Evolutionary conservation across 2,888 invertebrate genomes (phyloP).

Genomic region (Leptura quadrifasciata): DNA sequence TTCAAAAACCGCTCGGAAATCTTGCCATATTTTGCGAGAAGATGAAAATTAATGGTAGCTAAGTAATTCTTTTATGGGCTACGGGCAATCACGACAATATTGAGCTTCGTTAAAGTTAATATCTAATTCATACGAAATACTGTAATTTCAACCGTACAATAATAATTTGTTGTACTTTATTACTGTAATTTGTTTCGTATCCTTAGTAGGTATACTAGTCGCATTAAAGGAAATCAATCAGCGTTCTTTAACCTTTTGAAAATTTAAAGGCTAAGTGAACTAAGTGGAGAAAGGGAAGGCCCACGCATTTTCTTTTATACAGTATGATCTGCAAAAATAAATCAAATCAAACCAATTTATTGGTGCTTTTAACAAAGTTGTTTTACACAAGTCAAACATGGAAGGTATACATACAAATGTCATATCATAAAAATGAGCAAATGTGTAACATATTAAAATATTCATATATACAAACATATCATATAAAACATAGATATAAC

Average conservation of each 20-base stretch:
- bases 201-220: conserved; percentile 5
- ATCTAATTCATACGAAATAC: conserved; percentile 65
- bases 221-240: conserved; percentile 6
- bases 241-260: not conserved
- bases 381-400: no score
- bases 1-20: conserved; percentile 4
- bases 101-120: conserved; percentile 65
- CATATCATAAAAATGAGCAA: no score
- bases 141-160: conserved; percentile 56
- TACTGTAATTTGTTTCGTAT: conserved; percentile 38
- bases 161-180: conserved; percentile 45
- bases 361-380: no score
- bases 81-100: conserved; percentile 64
- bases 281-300: no score
- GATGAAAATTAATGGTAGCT: conserved; percentile 66
- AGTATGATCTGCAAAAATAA: no score
- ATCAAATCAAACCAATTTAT: no score
- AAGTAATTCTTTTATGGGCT: conserved; percentile 64
- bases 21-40: conserved; percentile 64
- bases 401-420: no score
- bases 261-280: not conserved
- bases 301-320: no score
- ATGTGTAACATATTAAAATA: no score
- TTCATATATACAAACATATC: no score
- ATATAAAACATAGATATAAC: no score